phyloP scores from a whole-genome alignment of 2,113 vertebrate species.

The Gallinago paraguaiae region DNA sequence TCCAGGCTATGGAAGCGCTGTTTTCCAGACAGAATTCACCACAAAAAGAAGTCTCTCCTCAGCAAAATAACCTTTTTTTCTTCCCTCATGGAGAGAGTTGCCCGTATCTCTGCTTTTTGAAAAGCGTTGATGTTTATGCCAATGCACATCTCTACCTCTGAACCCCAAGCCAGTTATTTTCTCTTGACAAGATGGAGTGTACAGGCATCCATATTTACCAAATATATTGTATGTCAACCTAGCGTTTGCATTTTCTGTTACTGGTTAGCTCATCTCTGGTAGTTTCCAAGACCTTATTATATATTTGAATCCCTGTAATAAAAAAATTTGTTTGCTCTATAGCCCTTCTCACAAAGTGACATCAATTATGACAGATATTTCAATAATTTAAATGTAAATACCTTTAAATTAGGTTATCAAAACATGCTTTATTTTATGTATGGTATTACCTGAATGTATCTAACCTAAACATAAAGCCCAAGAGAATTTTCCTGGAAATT shows the following conservation, averaged over 20 bases:
- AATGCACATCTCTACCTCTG: neutral
- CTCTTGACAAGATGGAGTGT: neutral
- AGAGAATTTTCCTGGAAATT: neutral
- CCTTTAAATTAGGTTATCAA: neutral
- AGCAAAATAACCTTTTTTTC: neutral
- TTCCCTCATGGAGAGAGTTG: neutral
- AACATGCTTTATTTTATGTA: neutral
- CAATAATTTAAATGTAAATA: neutral
- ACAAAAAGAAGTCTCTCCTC: neutral
- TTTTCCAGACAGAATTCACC: neutral
- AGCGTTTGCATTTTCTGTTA: neutral
- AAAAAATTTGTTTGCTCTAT: neutral
- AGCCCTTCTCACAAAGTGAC: neutral
- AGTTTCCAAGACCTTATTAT: neutral
- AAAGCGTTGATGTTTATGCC: neutral
- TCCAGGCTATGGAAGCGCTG: neutral
- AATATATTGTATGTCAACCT: neutral
- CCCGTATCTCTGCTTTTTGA: neutral
- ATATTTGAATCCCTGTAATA: neutral
- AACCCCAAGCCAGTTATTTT: neutral
- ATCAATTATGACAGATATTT: neutral
- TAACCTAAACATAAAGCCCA: neutral
- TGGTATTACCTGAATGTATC: neutral
- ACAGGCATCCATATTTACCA: neutral
- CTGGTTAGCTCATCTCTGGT: neutral